Conservation (phyloP, 1,140 invertebrate genomes). For the Achroia grisella region DNA sequence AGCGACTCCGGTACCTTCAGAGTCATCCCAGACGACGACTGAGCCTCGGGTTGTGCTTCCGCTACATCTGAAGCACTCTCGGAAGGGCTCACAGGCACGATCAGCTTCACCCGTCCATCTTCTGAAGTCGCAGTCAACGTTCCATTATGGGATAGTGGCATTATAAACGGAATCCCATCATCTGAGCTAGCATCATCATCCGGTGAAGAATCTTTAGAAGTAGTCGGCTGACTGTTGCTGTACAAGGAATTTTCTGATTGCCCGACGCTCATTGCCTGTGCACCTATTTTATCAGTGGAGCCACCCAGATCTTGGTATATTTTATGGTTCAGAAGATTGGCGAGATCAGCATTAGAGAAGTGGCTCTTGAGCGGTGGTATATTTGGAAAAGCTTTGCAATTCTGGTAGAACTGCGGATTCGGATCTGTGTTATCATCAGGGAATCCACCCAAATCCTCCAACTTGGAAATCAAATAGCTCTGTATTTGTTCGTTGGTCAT, state of each 20-base stretch:
- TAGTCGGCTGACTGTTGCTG: constrained; percentile 36
- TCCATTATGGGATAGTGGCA: constrained; percentile 78
- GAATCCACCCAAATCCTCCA: constrained; percentile 41
- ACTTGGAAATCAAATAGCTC: constrained; percentile 54
- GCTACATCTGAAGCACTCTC: constrained; percentile 35
- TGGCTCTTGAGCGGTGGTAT: constrained; percentile 49
- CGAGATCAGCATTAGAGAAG: constrained; percentile 44
- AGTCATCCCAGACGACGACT: constrained; percentile 29
- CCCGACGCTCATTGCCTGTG: constrained; percentile 46
- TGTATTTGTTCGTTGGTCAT: constrained; percentile 60
- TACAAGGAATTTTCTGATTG: constrained; percentile 47
- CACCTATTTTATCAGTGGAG: constrained; percentile 29
- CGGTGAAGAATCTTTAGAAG: constrained; percentile 48
- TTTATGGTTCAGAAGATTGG: constrained; percentile 36
- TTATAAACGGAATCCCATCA: constrained; percentile 75
- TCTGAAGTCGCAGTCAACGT: constrained; percentile 75
- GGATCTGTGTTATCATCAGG: constrained; percentile 18
- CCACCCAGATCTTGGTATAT: constrained; percentile 26
- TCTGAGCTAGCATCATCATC: constrained; percentile 47
- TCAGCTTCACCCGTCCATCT: constrained; percentile 73
- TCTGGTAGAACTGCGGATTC: constrained; percentile 49
- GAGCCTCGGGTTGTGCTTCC: constrained; percentile 37
- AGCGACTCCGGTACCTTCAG: constrained; percentile 57
- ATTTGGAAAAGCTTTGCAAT: constrained; percentile 51
- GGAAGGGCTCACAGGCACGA: constrained; percentile 71